These are phyloP conservation scores for Albula glossodonta DNA, from an alignment of 2,113 vertebrate species.

Conservation along the genomic window DNA sequence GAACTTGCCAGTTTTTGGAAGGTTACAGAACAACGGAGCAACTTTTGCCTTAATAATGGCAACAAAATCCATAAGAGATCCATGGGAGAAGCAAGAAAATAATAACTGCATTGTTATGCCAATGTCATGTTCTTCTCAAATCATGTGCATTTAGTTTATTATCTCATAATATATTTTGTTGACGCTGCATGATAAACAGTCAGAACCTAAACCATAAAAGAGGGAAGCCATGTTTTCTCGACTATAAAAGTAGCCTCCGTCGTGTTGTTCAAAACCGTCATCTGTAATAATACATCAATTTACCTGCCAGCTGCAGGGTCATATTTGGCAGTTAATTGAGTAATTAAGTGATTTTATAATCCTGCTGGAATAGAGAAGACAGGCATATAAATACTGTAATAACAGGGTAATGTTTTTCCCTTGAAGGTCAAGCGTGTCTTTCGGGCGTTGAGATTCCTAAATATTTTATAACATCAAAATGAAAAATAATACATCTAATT, in stretches of 20 bases:
- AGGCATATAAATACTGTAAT: conserved; percentile 69
- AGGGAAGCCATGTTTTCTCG: conserved; percentile 14
- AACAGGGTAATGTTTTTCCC: conserved; percentile 58
- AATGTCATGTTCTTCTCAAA: neutral
- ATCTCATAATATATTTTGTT: neutral
- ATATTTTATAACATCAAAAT: conserved; percentile 75
- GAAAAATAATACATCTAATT: conserved; percentile 67
- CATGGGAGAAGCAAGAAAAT: neutral
- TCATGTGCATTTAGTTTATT: conserved; percentile 3
- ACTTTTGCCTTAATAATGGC: neutral
- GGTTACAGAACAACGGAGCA: neutral
- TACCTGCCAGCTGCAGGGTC: conserved; percentile 56
- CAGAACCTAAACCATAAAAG: neutral
- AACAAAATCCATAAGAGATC: neutral
- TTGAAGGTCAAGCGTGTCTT: conserved; percentile 65
- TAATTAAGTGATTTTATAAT: conserved; percentile 72
- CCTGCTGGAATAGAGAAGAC: conserved; percentile 51
- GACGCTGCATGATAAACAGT: neutral
- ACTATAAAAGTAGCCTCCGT: neutral
- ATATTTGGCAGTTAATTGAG: conserved; percentile 72
- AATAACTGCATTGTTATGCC: neutral
- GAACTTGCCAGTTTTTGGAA: neutral
- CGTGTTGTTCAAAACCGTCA: conserved; percentile 42
- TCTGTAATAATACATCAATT: conserved; percentile 36
- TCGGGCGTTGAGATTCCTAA: conserved; percentile 59